Evolutionary conservation across 23 tunicate genomes (phyloP), one percentile per base, ranked within the genome.

Genomic region (Pegea sp.): DNA sequence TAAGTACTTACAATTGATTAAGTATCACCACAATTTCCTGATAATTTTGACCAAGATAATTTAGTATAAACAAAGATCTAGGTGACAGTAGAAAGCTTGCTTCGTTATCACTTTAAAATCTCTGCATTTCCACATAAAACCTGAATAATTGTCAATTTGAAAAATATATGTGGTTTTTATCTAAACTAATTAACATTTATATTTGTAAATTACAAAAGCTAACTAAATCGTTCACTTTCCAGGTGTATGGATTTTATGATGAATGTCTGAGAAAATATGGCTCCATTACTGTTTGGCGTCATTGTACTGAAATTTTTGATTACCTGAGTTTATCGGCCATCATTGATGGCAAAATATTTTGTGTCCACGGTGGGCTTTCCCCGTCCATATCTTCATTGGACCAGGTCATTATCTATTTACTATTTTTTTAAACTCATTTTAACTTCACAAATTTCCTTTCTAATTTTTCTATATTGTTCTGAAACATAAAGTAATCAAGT

Each of bases 221-320:
- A n/a, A n/a, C n/a, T 38, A 38, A 38, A 11, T 16, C 16, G 16
- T 8, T 16, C 46, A 38, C 25, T 60, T 57, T 53, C 0, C 60
- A 78, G 93, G 97, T 88, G 19, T 88, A 88, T 42, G 97, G 97
- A 2, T 88, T 88, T 56, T 88, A 76, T 56, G 97, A 88, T 38
- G 97, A 88, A 52, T 88, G 97, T 34, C 52, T 88, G 29, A 69
- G 89, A 28, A 88, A 88, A 49, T 88, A 88, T 30, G 97, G 97
- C 24, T 88, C 97, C 5, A 77, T 76, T 64, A 88, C 87, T 56
- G 97, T 77, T 44, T 88, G 97, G 97, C 61, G 88, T 1, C 73
- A 88, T 61, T 88, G 97, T 62, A 88, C 90, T 3, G 80, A 77
- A 46, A 77, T 88, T 5, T 88, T 88, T 38, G 97, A 88, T 59